Conservation (phyloP, 2,113 vertebrate species). For the Glaucomys volans region DNA sequence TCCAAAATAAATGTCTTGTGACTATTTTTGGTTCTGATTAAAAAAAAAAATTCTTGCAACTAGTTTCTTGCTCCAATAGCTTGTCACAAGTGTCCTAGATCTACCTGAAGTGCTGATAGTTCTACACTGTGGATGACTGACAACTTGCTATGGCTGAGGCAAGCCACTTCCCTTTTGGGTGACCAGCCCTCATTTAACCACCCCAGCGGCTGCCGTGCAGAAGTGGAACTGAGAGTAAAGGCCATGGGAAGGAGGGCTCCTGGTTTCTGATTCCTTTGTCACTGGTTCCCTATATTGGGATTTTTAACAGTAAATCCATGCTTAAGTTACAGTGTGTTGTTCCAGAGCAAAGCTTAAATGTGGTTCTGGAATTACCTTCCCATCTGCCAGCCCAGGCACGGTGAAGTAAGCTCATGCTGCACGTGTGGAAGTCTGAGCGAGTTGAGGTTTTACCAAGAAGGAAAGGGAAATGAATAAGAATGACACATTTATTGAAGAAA, state of each 20-base stretch:
- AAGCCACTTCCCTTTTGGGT: neutral
- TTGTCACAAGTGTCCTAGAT: neutral
- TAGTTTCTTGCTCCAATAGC: neutral
- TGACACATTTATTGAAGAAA: neutral
- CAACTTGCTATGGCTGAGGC: rapidly evolving
- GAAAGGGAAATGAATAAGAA: neutral
- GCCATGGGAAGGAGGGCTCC: neutral
- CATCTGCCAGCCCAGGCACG: rapidly evolving
- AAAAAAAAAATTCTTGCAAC: neutral
- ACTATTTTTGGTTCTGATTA: neutral
- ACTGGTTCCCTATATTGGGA: neutral
- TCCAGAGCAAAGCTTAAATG: neutral
- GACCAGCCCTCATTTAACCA: neutral
- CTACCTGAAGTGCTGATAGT: rapidly evolving
- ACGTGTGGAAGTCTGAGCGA: neutral
- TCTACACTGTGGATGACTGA: neutral
- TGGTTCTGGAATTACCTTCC: rapidly evolving
- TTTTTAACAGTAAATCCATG: neutral
- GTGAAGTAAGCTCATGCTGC: neutral
- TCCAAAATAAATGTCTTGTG: neutral
- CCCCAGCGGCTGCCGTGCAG: neutral
- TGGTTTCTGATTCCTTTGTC: neutral
- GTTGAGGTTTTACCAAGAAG: neutral
- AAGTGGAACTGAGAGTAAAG: neutral
- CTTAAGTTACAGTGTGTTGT: neutral